Conservation (phyloP, 1,140 invertebrate species). For the Ostrea denselamellosa region DNA sequence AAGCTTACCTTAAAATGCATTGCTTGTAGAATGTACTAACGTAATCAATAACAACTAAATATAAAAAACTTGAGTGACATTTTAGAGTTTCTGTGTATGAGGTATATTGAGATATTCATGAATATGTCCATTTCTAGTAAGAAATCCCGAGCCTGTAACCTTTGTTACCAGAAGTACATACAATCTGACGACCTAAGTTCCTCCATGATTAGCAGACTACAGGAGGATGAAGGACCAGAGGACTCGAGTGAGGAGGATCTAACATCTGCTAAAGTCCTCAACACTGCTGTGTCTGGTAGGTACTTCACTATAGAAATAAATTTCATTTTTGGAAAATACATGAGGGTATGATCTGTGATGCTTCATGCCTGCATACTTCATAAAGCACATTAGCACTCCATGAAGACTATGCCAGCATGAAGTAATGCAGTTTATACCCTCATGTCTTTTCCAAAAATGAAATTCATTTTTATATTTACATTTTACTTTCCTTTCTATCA, state of each 20-base stretch:
- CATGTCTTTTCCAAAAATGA: no score
- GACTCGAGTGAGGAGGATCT: slow-evolving; percentile 48
- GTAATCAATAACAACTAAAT: no score
- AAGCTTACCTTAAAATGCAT: no score
- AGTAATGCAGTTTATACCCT: no score
- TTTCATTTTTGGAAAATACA: no score
- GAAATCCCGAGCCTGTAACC: slow-evolving; percentile 74
- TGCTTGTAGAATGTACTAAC: no score
- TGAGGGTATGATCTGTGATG: no score
- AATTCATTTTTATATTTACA: no score
- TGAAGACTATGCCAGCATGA: no score
- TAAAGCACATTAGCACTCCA: no score
- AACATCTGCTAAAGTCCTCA: not conserved
- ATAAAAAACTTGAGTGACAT: not conserved
- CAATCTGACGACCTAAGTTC: slow-evolving; percentile 6
- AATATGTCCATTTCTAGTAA: slow-evolving; percentile 64
- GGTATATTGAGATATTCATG: not conserved
- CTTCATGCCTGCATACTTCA: no score
- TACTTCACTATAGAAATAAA: not conserved
- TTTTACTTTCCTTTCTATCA: no score
- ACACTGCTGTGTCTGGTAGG: not conserved
- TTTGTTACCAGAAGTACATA: slow-evolving; percentile 63
- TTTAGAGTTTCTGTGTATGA: not conserved
- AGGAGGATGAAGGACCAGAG: not conserved
- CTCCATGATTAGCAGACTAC: not conserved